A percentile compares a stretch with the other conserved stretches of the same genome.
Evolutionary conservation across 2,113 vertebrate genomes (phyloP).

Genomic region (Lutjanus erythropterus): DNA sequence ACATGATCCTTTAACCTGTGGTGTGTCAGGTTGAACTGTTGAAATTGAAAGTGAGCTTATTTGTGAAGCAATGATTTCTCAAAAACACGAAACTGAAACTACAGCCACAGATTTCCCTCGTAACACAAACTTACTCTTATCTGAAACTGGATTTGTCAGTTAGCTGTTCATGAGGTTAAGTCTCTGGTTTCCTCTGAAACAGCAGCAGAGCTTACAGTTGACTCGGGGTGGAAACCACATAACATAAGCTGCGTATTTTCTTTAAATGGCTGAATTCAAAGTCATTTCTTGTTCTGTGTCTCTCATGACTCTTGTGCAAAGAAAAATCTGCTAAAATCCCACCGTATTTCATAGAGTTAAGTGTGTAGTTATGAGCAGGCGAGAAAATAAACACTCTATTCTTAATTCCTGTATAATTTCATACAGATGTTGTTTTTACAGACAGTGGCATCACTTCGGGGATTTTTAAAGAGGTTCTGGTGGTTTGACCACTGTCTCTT

Average conservation of each 20-base stretch:
- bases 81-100: constrained; percentile 45
- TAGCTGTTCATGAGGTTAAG: neutral
- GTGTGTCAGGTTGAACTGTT: neutral
- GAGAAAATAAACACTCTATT: neutral
- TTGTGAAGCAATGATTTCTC: neutral
- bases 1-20: neutral
- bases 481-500: constrained; percentile 47
- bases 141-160: neutral
- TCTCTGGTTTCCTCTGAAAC: constrained; percentile 31
- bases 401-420: constrained; percentile 1
- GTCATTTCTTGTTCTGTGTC: neutral
- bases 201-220: constrained; percentile 2
- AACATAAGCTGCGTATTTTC: neutral
- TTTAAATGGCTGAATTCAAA: constrained; percentile 2
- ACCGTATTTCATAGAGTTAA: neutral
- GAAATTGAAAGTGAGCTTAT: neutral
- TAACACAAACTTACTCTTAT: constrained; percentile 1
- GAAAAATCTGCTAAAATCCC: neutral
- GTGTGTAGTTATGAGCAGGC: neutral
- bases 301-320: neutral
- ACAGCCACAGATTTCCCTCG: neutral
- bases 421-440: constrained; percentile 4
- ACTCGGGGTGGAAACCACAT: neutral
- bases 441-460: constrained; percentile 11
- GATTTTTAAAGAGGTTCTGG: constrained; percentile 17